Evolutionary conservation across 2,113 vertebrate genomes (phyloP).

Genomic region (Notiomystis cincta): DNA sequence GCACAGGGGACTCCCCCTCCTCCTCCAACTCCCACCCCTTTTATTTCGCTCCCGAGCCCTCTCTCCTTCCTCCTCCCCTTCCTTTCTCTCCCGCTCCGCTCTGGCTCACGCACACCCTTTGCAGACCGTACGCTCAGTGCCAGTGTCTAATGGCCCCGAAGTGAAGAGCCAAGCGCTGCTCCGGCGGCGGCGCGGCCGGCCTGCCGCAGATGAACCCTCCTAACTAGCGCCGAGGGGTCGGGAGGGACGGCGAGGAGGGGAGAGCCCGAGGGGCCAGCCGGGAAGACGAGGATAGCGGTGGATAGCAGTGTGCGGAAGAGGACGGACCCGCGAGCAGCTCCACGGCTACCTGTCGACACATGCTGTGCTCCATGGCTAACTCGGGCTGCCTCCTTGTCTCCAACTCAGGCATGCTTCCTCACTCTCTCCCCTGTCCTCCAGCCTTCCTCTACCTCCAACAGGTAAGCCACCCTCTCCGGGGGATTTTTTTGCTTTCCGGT

Average conservation of each 20-base stretch:
- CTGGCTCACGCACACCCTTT: conserved; percentile 71
- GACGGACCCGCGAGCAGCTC: conserved; percentile 65
- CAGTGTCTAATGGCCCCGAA: conserved; percentile 83
- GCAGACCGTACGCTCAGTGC: conserved; percentile 75
- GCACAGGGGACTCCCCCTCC: conserved; percentile 83
- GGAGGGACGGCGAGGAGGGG: conserved; percentile 67
- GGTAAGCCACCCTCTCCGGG: conserved; percentile 80
- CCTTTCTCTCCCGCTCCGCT: conserved; percentile 68
- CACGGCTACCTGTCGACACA: conserved; percentile 80
- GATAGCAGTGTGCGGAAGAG: conserved; percentile 57
- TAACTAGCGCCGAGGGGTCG: conserved; percentile 70
- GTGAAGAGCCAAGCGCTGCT: conserved; percentile 72
- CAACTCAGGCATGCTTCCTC: conserved; percentile 91
- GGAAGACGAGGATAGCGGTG: conserved; percentile 53
- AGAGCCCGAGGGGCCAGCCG: conserved; percentile 45
- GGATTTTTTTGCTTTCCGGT: conserved; percentile 41
- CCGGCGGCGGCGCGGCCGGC: conserved; percentile 55
- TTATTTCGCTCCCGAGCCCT: conserved; percentile 62
- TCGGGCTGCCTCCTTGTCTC: conserved; percentile 94
- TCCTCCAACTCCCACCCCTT: conserved; percentile 68
- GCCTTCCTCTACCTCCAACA: conserved; percentile 96
- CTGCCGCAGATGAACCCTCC: conserved; percentile 60
- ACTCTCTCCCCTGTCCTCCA: conserved; percentile 88
- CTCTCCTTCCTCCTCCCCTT: conserved; percentile 65
- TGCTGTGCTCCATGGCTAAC: conserved; percentile 97